Evolutionary conservation across 2,888 invertebrate species (phyloP).

Genomic region (Sarcophaga caerulescens): DNA sequence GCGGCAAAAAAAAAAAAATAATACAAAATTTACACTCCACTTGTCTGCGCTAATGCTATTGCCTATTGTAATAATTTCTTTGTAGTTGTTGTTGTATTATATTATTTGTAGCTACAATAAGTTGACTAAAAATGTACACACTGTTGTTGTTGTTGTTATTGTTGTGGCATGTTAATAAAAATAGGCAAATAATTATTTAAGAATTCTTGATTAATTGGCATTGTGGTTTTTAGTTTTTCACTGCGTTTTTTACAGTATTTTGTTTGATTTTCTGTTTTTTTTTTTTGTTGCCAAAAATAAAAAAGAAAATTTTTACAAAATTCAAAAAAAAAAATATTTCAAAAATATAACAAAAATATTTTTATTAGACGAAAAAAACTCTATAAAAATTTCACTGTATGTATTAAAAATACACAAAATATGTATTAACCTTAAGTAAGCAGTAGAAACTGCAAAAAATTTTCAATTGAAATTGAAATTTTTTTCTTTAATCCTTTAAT

Average conservation of each 20-base stretch:
- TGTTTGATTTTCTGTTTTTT: constrained; percentile 24
- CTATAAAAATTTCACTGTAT: no score
- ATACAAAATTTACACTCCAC: constrained; percentile 64
- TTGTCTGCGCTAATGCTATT: constrained; percentile 43
- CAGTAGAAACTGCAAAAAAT: no score
- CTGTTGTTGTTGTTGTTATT: constrained; percentile 52
- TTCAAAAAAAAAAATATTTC: constrained; percentile 14
- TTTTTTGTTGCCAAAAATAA: constrained; percentile 56
- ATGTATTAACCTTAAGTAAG: no score
- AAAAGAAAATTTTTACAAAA: constrained; percentile 36
- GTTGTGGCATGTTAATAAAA: constrained; percentile 73
- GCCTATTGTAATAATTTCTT: constrained; percentile 26
- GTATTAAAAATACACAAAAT: neutral
- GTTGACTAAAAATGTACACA: neutral
- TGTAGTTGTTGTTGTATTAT: constrained; percentile 35
- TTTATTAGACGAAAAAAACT: neutral
- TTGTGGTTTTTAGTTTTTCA: constrained; percentile 70
- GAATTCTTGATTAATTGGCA: constrained; percentile 80
- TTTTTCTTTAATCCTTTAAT: no score
- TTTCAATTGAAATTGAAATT: no score
- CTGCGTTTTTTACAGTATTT: constrained; percentile 42
- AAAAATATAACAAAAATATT: constrained; percentile 26
- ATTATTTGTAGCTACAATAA: neutral
- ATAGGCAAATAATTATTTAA: constrained; percentile 80
- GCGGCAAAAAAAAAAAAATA: constrained; percentile 60